Base-by-base conservation (phyloP, 2,888 invertebrate genomes). In the Pemphredon lugubris region DNA sequence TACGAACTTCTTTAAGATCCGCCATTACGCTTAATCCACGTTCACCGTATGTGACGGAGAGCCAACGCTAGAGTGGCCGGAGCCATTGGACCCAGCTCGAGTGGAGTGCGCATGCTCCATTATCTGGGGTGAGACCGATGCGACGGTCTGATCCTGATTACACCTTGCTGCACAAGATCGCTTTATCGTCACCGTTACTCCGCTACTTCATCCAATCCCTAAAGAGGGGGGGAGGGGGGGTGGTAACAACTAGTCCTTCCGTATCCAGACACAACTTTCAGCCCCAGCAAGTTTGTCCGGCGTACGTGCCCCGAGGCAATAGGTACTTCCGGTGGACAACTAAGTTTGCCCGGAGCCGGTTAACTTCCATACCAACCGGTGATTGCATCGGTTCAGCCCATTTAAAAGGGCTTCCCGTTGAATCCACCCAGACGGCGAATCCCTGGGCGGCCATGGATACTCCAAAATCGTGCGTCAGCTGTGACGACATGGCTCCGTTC, bases 361-460 rank as follows among this genome's bases (percentile, higher is more conserved):
- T 77, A 77, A 77, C 77, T 77, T 77, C 57, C 59, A 64, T 64
- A 60, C 67, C 59, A 53, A 69, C 64, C 70, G 61, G 70, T 58
- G 70, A 77, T 77, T 67, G 74, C 75, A 74, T 66, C 60, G 68
- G 63, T 50, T 67, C 68, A 69, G 68, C 64, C 68, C 53, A 71
- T 77, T 74, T 63, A 68, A 51, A 37, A 34, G 30, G 37, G 44
- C 47, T 59, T 66, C 60, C 60, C 42, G 64, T 7, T 48, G 50
- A 42, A 66, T 64, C 57, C 42, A 44, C 4, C 50, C 26, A 20
- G 44, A 32, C 37, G 14, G 4, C 9, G 32, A 40, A 44, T 53
- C 58, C 23, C 42, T 53, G 53, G 50, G 21, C 23, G 54, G n/a
- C 26, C 40, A 21, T 45, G 30, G 18, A 45, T 55, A 50, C 40